Evolutionary conservation across 2,797 vertebrate species (phyloP).

Genomic region (Oryzias sinensis): DNA sequence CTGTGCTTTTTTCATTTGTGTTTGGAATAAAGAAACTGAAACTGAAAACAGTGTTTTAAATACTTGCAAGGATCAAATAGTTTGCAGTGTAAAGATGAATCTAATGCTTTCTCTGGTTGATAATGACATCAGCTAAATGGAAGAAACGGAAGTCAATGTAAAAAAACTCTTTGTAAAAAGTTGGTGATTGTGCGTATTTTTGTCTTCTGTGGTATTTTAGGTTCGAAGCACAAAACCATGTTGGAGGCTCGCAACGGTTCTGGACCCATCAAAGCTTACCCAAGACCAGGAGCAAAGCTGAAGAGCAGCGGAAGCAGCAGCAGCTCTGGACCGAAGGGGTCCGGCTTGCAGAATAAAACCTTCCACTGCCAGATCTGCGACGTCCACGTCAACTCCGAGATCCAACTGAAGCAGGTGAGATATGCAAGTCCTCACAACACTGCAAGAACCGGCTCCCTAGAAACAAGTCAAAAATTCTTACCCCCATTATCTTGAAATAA

Average conservation of each 20-base stretch:
- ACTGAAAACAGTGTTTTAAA: too few relatives aligned
- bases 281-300: conserved; percentile 89
- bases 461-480: too few relatives aligned
- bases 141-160: too few relatives aligned
- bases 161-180: too few relatives aligned
- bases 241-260: conserved; percentile 93
- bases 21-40: too few relatives aligned
- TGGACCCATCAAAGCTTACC: conserved; percentile 94
- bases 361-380: conserved; percentile 99
- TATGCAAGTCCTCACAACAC: background rate
- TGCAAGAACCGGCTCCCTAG: too few relatives aligned
- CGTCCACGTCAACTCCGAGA: conserved; percentile 97
- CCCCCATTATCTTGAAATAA: too few relatives aligned
- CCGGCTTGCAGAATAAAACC: conserved; percentile 94
- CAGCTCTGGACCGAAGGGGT: conserved; percentile 81
- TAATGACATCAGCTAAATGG: too few relatives aligned
- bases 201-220: conserved; percentile 60
- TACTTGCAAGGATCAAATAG: too few relatives aligned
- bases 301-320: conserved; percentile 74
- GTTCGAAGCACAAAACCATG: conserved; percentile 98
- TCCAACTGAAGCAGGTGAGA: conserved; percentile 95
- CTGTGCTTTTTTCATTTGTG: too few relatives aligned
- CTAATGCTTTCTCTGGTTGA: too few relatives aligned
- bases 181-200: background rate
- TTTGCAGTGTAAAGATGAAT: too few relatives aligned